Evolutionary conservation across 2,888 invertebrate genomes (phyloP).

Genomic region (Polydrusus cervinus): DNA sequence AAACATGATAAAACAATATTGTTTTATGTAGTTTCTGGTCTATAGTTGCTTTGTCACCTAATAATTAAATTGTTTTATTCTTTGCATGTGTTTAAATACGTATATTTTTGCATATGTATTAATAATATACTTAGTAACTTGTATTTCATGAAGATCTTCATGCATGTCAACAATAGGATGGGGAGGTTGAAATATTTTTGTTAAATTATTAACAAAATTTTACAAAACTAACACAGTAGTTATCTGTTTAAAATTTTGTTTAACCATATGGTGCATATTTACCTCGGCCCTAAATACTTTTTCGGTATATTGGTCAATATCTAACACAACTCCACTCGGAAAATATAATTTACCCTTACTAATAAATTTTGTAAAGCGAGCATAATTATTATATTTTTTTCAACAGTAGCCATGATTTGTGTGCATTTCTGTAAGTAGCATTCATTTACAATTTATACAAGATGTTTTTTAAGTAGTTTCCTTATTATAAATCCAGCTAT

Average conservation of each 20-base stretch:
- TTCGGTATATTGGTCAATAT: constrained; percentile 36
- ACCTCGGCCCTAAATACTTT: constrained; percentile 30
- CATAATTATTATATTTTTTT: constrained; percentile 26
- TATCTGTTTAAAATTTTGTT: constrained; percentile 29
- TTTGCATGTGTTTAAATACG: constrained; percentile 45
- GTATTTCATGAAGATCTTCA: constrained; percentile 49
- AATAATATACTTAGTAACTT: constrained; percentile 29
- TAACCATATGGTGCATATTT: constrained; percentile 27
- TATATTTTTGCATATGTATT: background rate
- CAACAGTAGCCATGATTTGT: constrained; percentile 14
- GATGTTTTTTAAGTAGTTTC: constrained; percentile 15
- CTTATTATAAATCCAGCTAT: constrained; percentile 25
- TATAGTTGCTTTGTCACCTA: constrained; percentile 41
- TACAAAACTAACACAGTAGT: constrained; percentile 29
- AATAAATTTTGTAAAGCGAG: constrained; percentile 45
- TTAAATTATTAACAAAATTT: constrained; percentile 39
- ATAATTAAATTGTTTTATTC: constrained; percentile 42
- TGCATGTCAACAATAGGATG: constrained; percentile 44
- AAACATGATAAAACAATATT: constrained; percentile 42
- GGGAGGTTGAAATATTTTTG: constrained; percentile 41
- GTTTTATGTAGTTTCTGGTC: constrained; percentile 42
- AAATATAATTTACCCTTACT: constrained; percentile 43
- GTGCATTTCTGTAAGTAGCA: constrained; percentile 14
- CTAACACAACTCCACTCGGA: constrained; percentile 28
- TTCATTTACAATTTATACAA: constrained; percentile 32